phyloP scores from a whole-genome alignment of 2,797 vertebrate genomes.

The Phoxinus dragarum region DNA sequence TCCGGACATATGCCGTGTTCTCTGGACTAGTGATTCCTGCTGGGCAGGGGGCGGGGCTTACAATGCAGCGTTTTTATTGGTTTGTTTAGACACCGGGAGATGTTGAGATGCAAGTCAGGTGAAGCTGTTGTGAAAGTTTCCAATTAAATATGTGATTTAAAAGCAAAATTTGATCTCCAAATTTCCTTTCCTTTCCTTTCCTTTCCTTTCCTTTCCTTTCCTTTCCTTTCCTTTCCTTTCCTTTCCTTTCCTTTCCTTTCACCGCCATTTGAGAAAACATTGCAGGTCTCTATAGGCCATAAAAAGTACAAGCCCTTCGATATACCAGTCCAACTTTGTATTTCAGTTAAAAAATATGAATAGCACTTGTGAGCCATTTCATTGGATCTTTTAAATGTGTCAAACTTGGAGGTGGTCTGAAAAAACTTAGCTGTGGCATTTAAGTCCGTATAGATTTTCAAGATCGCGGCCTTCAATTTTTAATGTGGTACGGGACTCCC shows the following conservation, averaged over 20 bases:
- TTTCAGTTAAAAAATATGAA: background rate
- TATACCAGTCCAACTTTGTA: background rate
- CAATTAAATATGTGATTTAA: background rate
- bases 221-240: background rate
- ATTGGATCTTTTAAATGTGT: slow-evolving; percentile 11
- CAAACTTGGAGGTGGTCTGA: background rate
- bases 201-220: too few species aligned
- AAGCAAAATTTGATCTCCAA: background rate
- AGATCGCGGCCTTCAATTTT: slow-evolving; percentile 34
- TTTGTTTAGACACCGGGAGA: background rate
- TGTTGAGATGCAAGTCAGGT: background rate
- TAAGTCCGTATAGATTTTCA: slow-evolving; percentile 37
- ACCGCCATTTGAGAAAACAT: background rate
- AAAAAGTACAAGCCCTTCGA: background rate
- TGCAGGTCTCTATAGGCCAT: background rate
- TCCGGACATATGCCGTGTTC: slow-evolving; percentile 26
- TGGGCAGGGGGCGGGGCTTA: background rate
- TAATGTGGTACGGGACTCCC: slow-evolving; percentile 48
- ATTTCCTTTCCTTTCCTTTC: too few species aligned
- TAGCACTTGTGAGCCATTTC: background rate
- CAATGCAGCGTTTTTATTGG: background rate
- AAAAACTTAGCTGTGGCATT: slow-evolving; percentile 23
- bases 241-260: background rate
- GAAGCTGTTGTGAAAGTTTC: background rate
- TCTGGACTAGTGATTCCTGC: slow-evolving; percentile 25